These are phyloP conservation scores for Squalus acanthias DNA, from an alignment of 2,797 vertebrate species.

Conservation along the genomic window DNA sequence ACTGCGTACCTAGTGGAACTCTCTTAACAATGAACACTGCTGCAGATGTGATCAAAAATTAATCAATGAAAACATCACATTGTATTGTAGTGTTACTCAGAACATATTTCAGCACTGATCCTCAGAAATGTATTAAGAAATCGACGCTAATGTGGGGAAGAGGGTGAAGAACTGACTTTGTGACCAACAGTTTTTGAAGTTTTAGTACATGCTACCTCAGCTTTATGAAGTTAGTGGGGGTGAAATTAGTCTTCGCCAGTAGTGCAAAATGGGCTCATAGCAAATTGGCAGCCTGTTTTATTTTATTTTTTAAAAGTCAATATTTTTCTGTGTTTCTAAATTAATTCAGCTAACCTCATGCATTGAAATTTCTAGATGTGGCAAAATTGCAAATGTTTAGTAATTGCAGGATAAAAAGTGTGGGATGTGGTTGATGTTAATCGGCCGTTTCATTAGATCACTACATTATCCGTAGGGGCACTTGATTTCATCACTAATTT, in stretches of 20 bases:
- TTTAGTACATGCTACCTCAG: neutral
- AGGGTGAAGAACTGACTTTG: neutral
- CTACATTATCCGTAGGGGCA: neutral
- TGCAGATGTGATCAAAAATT: neutral
- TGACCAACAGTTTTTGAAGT: neutral
- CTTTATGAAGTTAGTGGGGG: neutral
- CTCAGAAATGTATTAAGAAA: neutral
- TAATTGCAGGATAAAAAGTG: neutral
- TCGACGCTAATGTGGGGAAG: neutral
- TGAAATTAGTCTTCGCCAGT: neutral
- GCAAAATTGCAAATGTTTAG: neutral
- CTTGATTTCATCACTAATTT: neutral
- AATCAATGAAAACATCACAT: neutral
- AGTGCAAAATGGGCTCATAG: neutral
- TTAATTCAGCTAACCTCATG: neutral
- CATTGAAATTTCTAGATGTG: neutral
- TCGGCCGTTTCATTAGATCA: neutral
- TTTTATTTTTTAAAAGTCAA: neutral
- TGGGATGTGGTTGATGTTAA: neutral
- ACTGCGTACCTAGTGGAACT: neutral
- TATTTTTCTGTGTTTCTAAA: neutral
- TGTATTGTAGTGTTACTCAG: neutral
- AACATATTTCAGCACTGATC: neutral
- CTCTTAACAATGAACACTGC: neutral
- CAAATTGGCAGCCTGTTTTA: neutral